Percentiles rank a stretch among this genome's conserved stretches.
Evolutionary conservation across 2,113 vertebrate species (phyloP).

Genomic region (Benitochromis conjunctus): DNA sequence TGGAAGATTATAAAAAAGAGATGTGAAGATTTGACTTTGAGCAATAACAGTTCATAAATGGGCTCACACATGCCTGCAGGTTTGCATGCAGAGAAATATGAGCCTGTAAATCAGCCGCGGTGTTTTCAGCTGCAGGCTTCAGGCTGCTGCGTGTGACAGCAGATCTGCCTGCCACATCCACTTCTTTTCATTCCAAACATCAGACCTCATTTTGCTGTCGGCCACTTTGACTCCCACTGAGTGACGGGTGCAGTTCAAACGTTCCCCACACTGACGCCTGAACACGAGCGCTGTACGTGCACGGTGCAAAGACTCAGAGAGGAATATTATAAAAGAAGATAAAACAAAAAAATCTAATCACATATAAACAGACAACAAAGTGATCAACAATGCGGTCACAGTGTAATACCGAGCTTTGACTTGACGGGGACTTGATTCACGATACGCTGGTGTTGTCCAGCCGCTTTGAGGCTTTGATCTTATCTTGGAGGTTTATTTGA

Average conservation of each 20-base stretch:
- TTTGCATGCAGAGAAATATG: not conserved
- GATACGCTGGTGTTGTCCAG: not conserved
- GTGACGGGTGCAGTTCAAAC: not conserved
- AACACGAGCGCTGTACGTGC: not conserved
- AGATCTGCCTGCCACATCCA: not conserved
- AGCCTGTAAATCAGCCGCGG: not conserved
- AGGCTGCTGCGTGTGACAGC: not conserved
- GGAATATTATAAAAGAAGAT: not conserved
- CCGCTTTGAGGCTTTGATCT: not conserved
- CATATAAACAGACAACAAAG: not conserved
- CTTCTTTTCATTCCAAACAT: not conserved
- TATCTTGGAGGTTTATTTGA: not conserved
- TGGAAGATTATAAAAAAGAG: not conserved
- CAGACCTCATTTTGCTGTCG: not conserved
- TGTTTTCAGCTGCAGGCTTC: not conserved
- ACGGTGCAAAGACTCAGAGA: not conserved
- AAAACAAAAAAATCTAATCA: rapidly evolving
- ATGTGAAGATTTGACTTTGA: not conserved
- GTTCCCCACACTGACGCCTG: not conserved
- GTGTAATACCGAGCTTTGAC: not conserved
- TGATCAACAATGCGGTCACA: not conserved
- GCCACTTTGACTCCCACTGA: not conserved
- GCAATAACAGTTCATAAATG: not conserved
- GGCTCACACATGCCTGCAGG: not conserved
- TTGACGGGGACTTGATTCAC: rapidly evolving